Evolutionary conservation across 2,888 invertebrate species (phyloP).

Genomic region (Morpho helenor): DNA sequence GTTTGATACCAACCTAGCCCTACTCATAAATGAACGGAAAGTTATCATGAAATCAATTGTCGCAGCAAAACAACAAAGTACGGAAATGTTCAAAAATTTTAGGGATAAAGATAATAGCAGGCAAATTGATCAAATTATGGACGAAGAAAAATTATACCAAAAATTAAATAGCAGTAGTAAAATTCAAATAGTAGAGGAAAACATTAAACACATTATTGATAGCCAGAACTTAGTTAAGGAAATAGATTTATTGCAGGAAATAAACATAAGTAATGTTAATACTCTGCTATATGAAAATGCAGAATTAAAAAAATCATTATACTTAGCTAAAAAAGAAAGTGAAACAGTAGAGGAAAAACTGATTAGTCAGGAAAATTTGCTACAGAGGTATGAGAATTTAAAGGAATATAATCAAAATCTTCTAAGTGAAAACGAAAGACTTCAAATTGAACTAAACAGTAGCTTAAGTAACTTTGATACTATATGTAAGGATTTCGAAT

Average conservation of each 20-base stretch:
- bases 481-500: slow-evolving; percentile 22
- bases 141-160: too few species aligned
- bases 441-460: slow-evolving; percentile 42
- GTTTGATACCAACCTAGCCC: slow-evolving; percentile 38
- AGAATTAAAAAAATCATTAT: slow-evolving; percentile 39
- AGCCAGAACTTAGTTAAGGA: slow-evolving; percentile 43
- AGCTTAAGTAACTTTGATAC: slow-evolving; percentile 23
- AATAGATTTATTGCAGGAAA: slow-evolving; percentile 43
- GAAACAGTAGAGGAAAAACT: slow-evolving; percentile 42
- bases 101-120: slow-evolving; percentile 41
- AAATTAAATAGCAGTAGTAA: background rate
- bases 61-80: slow-evolving; percentile 51
- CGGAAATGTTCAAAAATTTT: slow-evolving; percentile 48
- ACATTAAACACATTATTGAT: slow-evolving; percentile 30
- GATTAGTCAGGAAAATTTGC: slow-evolving; percentile 38
- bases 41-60: slow-evolving; percentile 42
- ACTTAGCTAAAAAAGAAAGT: slow-evolving; percentile 48
- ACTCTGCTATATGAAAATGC: slow-evolving; percentile 44
- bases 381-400: slow-evolving; percentile 38
- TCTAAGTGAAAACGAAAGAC: slow-evolving; percentile 38
- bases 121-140: slow-evolving; percentile 28
- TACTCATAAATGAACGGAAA: slow-evolving; percentile 47
- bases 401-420: slow-evolving; percentile 38
- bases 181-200: background rate
- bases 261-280: slow-evolving; percentile 42